These are phyloP conservation scores for Prionailurus bengalensis DNA, from an alignment of 2,113 vertebrate species.

Conservation along the genomic window DNA sequence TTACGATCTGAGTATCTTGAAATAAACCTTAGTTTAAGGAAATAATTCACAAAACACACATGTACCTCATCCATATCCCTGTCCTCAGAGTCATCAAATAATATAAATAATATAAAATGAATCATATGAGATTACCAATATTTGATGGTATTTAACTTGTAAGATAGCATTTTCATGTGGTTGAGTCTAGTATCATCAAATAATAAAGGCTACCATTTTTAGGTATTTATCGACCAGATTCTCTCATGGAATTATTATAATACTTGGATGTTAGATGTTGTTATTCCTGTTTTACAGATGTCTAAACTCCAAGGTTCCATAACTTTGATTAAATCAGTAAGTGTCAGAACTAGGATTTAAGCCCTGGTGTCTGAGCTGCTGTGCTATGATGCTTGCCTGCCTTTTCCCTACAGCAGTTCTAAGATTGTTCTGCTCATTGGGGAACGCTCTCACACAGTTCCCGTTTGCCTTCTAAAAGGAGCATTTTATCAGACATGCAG, in stretches of 20 bases:
- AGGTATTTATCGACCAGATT: background rate
- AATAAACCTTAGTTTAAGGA: constrained; percentile 10
- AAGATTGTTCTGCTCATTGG: background rate
- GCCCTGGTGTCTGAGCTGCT: background rate
- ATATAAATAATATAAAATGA: background rate
- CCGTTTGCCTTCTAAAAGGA: background rate
- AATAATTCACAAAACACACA: background rate
- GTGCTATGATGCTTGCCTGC: background rate
- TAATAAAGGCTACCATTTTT: background rate
- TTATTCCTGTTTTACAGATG: background rate
- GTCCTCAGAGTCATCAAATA: background rate
- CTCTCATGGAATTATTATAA: background rate
- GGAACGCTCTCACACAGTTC: background rate
- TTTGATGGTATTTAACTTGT: background rate
- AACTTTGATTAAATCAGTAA: background rate
- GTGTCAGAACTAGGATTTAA: background rate
- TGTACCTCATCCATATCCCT: background rate
- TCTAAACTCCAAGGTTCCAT: background rate
- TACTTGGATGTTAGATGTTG: background rate
- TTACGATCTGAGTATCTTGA: background rate
- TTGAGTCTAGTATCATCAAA: background rate
- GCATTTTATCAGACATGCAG: background rate
- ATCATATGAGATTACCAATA: background rate
- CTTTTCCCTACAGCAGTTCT: background rate
- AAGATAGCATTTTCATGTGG: constrained; percentile 9